A percentile compares a stretch with the other conserved stretches of the same genome.
Evolutionary conservation across 2,797 vertebrate species (phyloP).

Genomic region (Tenualosa thibaudeaui): DNA sequence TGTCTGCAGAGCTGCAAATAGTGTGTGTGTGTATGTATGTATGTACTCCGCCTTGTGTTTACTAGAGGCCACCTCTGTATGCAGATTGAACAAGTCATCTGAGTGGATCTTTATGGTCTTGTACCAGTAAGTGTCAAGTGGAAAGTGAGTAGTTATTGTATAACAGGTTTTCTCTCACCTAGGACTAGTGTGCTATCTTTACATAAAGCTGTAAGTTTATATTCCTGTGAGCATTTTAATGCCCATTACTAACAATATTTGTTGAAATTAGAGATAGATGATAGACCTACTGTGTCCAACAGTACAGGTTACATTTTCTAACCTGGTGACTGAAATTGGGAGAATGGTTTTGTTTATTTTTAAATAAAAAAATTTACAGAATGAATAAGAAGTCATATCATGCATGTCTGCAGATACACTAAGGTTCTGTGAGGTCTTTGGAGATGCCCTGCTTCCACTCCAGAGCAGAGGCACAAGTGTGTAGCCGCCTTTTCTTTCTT

Average conservation of each 20-base stretch:
- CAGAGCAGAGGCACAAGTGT: slow-evolving; percentile 57
- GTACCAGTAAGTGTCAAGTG: slow-evolving; percentile 60
- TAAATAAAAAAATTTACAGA: background rate
- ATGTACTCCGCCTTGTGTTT: slow-evolving; percentile 51
- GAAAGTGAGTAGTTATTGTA: slow-evolving; percentile 74
- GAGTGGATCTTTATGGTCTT: slow-evolving; percentile 53
- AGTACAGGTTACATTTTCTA: slow-evolving; percentile 52
- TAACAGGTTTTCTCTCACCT: slow-evolving; percentile 59
- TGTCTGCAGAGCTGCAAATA: background rate
- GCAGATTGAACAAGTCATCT: slow-evolving; percentile 40
- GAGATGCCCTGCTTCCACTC: background rate
- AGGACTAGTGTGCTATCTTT: slow-evolving; percentile 48
- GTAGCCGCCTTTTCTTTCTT: slow-evolving; percentile 56
- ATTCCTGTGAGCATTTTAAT: slow-evolving; percentile 35
- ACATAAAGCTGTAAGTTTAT: slow-evolving; percentile 48
- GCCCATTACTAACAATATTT: slow-evolving; percentile 54
- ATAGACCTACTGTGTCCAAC: slow-evolving; percentile 36
- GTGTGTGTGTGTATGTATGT: background rate
- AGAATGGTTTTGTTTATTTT: slow-evolving; percentile 59
- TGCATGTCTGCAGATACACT: background rate
- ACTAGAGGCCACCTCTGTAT: slow-evolving; percentile 39
- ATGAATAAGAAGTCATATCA: background rate
- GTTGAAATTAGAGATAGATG: slow-evolving; percentile 36
- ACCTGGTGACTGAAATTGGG: slow-evolving; percentile 51
- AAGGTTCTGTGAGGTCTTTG: background rate